Percentiles rank a stretch among this genome's conserved stretches.
These are phyloP conservation scores for Phoxinus dragarum DNA, from an alignment of 2,797 vertebrate species.

Conservation along the genomic window DNA sequence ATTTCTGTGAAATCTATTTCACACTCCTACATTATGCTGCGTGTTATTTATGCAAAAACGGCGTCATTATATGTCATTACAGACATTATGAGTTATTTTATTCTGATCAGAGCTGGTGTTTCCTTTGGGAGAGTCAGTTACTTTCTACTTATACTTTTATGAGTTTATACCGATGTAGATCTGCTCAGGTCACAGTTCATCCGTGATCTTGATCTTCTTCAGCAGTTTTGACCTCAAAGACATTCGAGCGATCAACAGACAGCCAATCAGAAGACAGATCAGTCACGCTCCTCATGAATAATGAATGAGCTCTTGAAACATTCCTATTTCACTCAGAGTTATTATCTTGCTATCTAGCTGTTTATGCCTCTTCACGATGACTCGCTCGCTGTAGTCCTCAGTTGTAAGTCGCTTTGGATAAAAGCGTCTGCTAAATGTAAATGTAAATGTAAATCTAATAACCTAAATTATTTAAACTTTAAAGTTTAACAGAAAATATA, in stretches of 20 bases:
- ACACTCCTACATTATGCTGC: background rate
- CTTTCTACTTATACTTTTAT: background rate
- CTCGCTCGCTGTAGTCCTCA: too few relatives aligned
- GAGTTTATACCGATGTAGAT: background rate
- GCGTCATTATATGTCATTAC: constrained; percentile 7
- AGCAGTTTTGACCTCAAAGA: background rate
- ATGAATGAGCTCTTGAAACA: background rate
- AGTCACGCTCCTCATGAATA: background rate
- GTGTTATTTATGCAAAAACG: constrained; percentile 2
- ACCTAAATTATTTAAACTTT: background rate
- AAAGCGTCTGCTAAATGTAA: too few relatives aligned
- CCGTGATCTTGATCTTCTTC: background rate
- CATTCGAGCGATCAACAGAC: background rate
- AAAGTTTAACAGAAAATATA: background rate
- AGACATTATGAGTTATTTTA: constrained; percentile 23
- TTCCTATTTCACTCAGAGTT: background rate
- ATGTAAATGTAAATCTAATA: too few relatives aligned
- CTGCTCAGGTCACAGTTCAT: background rate
- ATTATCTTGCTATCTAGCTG: background rate
- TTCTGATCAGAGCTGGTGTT: constrained; percentile 1
- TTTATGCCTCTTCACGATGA: too few relatives aligned
- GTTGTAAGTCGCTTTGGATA: too few relatives aligned
- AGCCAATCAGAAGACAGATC: constrained; percentile 11
- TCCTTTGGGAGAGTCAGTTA: constrained; percentile 5
- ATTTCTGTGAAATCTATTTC: constrained; percentile 41